Conservation (phyloP, 2,113 vertebrate genomes). For the Eptatretus burgeri region DNA sequence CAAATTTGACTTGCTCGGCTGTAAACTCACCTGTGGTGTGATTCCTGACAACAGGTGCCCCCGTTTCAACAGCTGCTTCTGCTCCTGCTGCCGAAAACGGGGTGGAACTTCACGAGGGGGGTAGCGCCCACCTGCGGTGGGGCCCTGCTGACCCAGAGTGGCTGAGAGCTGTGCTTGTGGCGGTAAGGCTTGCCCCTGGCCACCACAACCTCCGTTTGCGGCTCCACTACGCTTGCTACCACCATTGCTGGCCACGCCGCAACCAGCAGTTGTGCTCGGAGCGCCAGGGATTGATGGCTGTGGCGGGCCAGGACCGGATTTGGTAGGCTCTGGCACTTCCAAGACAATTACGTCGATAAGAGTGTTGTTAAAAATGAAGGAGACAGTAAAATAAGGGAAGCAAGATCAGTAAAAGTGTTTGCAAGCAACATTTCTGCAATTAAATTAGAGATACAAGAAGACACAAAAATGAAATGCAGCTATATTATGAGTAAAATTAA, state of each 20-base stretch:
- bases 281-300: conserved; percentile 27
- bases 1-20: conserved; percentile 17
- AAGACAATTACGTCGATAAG: conserved; percentile 4
- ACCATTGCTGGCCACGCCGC: conserved; percentile 41
- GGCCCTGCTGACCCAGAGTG: conserved; percentile 23
- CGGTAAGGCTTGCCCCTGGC: conserved; percentile 26
- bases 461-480: too few species aligned
- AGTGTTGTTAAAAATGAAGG: too few species aligned
- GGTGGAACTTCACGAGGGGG: conserved; percentile 46
- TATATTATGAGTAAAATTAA: too few species aligned
- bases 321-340: conserved; percentile 52
- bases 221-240: conserved; percentile 64
- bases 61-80: conserved; percentile 45
- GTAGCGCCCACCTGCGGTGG: conserved; percentile 29
- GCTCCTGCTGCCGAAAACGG: conserved; percentile 44
- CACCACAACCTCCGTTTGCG: conserved; percentile 19
- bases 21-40: conserved; percentile 44
- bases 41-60: conserved; percentile 30
- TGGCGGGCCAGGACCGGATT: conserved; percentile 42
- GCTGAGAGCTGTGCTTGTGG: conserved; percentile 15
- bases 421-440: too few species aligned
- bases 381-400: too few species aligned
- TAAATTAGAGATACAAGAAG: too few species aligned
- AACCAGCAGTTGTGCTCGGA: conserved; percentile 15
- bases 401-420: too few species aligned